These are phyloP conservation scores for Ictalurus furcatus DNA, from an alignment of 2,113 vertebrate genomes.

Conservation along the genomic window DNA sequence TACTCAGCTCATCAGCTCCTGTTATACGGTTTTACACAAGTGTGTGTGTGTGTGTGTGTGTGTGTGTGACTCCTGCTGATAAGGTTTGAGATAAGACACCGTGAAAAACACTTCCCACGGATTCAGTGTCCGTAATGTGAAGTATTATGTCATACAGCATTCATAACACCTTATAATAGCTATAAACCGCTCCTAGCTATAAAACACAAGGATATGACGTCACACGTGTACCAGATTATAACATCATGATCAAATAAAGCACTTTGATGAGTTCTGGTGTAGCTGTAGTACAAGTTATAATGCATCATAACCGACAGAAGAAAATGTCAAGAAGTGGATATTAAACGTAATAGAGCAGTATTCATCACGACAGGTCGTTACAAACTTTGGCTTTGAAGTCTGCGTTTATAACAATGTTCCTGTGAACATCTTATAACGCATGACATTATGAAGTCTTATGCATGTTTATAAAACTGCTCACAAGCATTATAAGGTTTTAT, in stretches of 20 bases:
- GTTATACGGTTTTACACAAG: not conserved
- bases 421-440: not conserved
- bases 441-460: not conserved
- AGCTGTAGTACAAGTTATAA: not conserved
- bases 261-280: not conserved
- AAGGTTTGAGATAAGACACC: not conserved
- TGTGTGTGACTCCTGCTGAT: not conserved
- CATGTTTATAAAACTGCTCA: not conserved
- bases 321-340: not conserved
- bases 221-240: not conserved
- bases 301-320: not conserved
- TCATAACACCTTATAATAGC: not conserved
- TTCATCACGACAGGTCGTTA: not conserved
- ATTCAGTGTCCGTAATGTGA: not conserved
- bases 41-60: not conserved
- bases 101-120: not conserved
- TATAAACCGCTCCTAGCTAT: not conserved
- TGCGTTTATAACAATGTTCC: not conserved
- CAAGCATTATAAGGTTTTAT: not conserved
- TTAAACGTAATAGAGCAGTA: not conserved
- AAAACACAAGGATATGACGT: not conserved
- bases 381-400: not conserved
- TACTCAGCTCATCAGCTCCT: constrained; percentile 7
- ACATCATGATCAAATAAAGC: not conserved
- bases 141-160: not conserved